Evolutionary conservation across 2,113 vertebrate genomes (phyloP), one percentile per base, ranked within the genome.

Genomic region (Corvus moneduloides): DNA sequence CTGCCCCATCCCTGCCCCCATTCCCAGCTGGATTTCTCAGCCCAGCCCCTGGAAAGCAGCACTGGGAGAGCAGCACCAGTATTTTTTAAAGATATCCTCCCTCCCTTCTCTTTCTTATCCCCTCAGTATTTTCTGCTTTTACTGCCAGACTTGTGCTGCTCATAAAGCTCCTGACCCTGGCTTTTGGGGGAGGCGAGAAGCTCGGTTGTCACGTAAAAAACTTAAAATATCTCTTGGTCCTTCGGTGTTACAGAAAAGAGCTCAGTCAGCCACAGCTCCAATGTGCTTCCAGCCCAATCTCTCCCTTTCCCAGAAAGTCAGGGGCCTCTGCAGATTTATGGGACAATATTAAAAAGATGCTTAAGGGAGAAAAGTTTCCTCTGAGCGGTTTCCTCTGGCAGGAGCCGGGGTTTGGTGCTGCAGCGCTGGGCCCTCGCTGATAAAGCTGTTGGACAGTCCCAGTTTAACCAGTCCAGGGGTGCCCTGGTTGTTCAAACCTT

Each of bases 181-280:
- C 9, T n/a, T 79, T 92, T 69, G 76, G 83, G 48, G 56, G 89
- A 94, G 92, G 87, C 3, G 26, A 91, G 92, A 20, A 88, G 82
- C 96, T 93, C 16, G 13, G 49, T 55, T 91, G 87, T 90, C 91
- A 63, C 56, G 2, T 83, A 73, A 90, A 87, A 87, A 87, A 79
- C 75, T 80, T 87, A 85, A 94, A 95, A 87, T 95, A 96, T 90
- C 87, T 94, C 49, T 73, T 93, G 92, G 94, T 90, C 95, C 94
- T 91, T 96, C 84, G 4, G 79, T 1, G 0, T 26, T 33, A 9
- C 18, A n/a, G 82, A 68, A 44, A 62, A 83, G 91, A 85, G 58
- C 82, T 79, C 76, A 10, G 52, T 11, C 77, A 72, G 80, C 80
- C 7, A 19, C 7, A 1, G 27, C 32, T 84, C 72, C 33, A 2